Percentiles rank a stretch among this genome's conserved stretches.
Conservation (phyloP, 1,140 invertebrate genomes). For the Drosophila takahashii region DNA sequence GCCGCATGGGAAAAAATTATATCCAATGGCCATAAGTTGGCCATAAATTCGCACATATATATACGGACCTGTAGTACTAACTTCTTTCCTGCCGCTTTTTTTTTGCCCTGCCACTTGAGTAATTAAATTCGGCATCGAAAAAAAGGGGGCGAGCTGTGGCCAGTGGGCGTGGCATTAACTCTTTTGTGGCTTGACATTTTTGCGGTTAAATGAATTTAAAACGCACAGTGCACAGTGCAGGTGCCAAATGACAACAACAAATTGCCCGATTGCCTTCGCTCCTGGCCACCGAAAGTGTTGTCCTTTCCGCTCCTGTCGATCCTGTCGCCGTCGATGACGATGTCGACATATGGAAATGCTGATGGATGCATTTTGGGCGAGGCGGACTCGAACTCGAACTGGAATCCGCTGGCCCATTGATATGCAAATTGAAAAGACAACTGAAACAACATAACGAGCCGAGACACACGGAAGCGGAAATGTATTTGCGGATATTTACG, state of each 20-base stretch:
- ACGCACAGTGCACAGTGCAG: constrained; percentile 62
- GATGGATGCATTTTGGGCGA: constrained; percentile 53
- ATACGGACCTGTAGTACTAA: constrained; percentile 15
- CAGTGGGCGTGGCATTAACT: constrained; percentile 77
- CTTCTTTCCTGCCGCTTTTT: constrained; percentile 26
- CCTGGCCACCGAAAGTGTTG: constrained; percentile 25
- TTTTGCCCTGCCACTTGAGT: constrained; percentile 67
- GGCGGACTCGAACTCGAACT: constrained; percentile 46
- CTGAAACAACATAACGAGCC: constrained; percentile 43
- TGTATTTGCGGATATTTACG: constrained; percentile 12
- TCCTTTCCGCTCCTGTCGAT: constrained; percentile 27
- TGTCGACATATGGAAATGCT: constrained; percentile 78
- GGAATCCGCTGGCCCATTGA: constrained; percentile 71
- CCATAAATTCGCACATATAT: constrained; percentile 51
- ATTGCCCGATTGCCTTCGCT: constrained; percentile 64
- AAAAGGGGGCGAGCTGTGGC: constrained; percentile 4
- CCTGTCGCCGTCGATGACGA: constrained; percentile 20
- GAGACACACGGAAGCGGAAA: constrained; percentile 19
- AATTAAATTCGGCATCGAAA: constrained; percentile 72
- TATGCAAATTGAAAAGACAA: constrained; percentile 74
- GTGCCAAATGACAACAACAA: constrained; percentile 82
- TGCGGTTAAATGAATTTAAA: constrained; percentile 83
- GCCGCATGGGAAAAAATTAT: constrained; percentile 40
- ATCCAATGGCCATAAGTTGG: constrained; percentile 37
- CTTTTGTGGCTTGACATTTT: constrained; percentile 81